phyloP scores from a whole-genome alignment of 2,797 vertebrate genomes.

The Microctenopoma stevenorrisi region DNA sequence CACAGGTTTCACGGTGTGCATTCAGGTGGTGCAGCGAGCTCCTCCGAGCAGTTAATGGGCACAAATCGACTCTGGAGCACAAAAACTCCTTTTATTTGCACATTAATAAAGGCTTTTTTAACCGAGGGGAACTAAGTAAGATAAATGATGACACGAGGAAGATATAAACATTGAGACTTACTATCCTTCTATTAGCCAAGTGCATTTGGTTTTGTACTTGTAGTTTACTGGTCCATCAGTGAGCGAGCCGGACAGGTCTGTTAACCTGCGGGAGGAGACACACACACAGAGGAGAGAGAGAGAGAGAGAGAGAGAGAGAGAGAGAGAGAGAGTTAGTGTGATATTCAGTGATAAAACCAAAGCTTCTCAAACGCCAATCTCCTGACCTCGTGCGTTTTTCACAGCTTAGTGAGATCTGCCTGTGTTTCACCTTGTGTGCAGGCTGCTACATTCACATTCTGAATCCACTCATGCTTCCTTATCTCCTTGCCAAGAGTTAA shows the following conservation, averaged over 20 bases:
- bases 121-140: slow-evolving; percentile 15
- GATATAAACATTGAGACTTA: slow-evolving; percentile 49
- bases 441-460: not conserved
- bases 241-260: slow-evolving; percentile 91
- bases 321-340: not conserved
- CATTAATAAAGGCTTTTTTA: slow-evolving; percentile 11
- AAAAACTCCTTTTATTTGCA: slow-evolving; percentile 11
- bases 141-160: not conserved
- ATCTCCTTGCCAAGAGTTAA: no score
- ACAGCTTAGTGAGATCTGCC: no score
- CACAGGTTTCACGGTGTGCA: not conserved
- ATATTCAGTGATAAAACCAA: not conserved
- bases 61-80: not conserved
- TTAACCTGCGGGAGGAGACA: slow-evolving; percentile 81
- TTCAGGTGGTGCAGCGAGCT: not conserved
- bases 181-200: slow-evolving; percentile 93
- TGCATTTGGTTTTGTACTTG: slow-evolving; percentile 96
- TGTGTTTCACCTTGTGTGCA: not conserved
- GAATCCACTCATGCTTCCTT: not conserved
- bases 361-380: no score
- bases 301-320: not conserved
- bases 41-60: not conserved
- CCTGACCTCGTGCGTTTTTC: no score
- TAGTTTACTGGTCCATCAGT: slow-evolving; percentile 94
- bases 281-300: not conserved